Percentiles rank a stretch among this genome's conserved stretches.
Evolutionary conservation across 2,888 invertebrate species (phyloP).

Genomic region (Gasteruption jaculator): DNA sequence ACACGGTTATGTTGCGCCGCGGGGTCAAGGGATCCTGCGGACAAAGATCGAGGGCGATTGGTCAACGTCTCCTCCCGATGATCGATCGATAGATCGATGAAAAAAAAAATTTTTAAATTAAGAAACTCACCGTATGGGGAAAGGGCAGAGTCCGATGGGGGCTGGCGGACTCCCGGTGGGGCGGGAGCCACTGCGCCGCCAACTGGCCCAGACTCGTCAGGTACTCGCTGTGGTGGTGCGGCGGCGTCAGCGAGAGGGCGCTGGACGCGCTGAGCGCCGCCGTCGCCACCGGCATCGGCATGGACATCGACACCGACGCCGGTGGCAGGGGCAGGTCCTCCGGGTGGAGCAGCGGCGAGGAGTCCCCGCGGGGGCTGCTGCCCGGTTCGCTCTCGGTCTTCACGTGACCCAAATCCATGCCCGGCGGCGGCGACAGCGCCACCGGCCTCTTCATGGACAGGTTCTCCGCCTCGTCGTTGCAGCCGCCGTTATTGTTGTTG

Average conservation of each 20-base stretch:
- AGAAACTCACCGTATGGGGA: no score
- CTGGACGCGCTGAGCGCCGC: constrained; percentile 52
- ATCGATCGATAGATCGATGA: no score
- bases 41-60: constrained; percentile 16
- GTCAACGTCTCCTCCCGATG: constrained; percentile 31
- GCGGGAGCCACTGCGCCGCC: constrained; percentile 45
- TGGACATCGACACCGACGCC: constrained; percentile 56
- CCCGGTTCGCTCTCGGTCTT: constrained; percentile 45
- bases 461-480: constrained; percentile 45
- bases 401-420: constrained; percentile 52
- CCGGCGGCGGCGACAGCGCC: constrained; percentile 50
- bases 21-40: constrained; percentile 26
- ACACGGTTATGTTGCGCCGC: constrained; percentile 34
- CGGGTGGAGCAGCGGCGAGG: constrained; percentile 40
- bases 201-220: constrained; percentile 47
- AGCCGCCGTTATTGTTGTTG: constrained; percentile 32
- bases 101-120: no score
- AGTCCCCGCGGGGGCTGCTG: constrained; percentile 43
- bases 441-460: constrained; percentile 42
- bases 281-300: constrained; percentile 71
- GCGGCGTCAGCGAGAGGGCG: constrained; percentile 75
- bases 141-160: no score
- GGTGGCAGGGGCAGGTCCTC: constrained; percentile 45
- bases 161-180: no score
- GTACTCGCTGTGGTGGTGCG: constrained; percentile 59